Base-by-base conservation (phyloP, 1,140 invertebrate species). In the Propsilocerus akamusi region DNA sequence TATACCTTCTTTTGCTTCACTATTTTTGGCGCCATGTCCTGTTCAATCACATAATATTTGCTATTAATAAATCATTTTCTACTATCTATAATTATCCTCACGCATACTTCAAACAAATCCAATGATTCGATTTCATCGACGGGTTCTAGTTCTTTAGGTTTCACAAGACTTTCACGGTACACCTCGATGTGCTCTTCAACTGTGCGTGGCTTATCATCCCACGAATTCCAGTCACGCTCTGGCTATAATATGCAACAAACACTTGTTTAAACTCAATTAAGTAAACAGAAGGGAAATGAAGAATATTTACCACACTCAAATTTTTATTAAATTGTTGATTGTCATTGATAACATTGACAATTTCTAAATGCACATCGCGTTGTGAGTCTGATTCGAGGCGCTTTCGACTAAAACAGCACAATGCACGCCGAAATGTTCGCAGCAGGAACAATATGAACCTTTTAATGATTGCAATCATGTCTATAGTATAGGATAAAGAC, bases 181-280 rank as follows among this genome's bases (percentile, higher is more conserved):
- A 62, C 61, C 41, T 65, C 63, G n/a, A 65, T 65, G 49, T 65
- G 63, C 49, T 65, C 63, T 50, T 61, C 58, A 5, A 65, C 61
- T 5, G 63, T 65, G 0, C 59, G 55, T 1, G 63, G 63, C 50
- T 58, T 59, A 48, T 65, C 63, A 46, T 65, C 63, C 63, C 63
- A 65, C 3, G 58, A 60, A 49, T 65, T 65, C 63, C 63, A 65
- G 53, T 65, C 63, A 1, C 60, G 56, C 8, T 65, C 63, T 10
- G 17, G 17, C 51, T 46, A 17, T 14, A 46, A 14, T 11, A 6
- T 26, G 28, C n/a, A 23, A 7, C 32, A 12, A 46, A 41, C 3
- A 24, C 2, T 24, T 10, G 25, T 46, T 20, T 11, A 20, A 12
- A 10, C 3, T 24, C 22, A 10, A 24, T 11, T 12, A 22, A 46